Conservation (phyloP, 1,140 invertebrate genomes). For the Melipona quadrifasciata region DNA sequence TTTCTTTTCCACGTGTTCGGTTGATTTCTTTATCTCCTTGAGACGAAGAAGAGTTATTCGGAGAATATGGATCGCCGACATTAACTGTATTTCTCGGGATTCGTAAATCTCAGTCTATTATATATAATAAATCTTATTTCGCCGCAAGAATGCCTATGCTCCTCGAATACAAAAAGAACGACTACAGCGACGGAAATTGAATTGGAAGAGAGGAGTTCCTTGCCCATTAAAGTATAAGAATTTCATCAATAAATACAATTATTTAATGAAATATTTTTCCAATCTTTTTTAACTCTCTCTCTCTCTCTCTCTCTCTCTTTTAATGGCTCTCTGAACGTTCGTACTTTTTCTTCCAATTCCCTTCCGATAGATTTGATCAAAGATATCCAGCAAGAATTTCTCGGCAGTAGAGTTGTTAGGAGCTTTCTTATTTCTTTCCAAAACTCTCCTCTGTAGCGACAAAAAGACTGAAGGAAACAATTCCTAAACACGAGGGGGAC, state of each 20-base stretch:
- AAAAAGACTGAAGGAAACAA: neutral
- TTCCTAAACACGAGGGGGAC: neutral
- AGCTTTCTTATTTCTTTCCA: neutral
- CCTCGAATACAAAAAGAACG: neutral
- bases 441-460: neutral
- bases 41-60: slow-evolving; percentile 18
- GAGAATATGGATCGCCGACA: slow-evolving; percentile 30
- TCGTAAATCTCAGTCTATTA: slow-evolving; percentile 26
- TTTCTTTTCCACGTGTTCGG: slow-evolving; percentile 25
- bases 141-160: neutral
- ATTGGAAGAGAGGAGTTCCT: neutral
- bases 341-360: neutral
- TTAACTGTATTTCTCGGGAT: slow-evolving; percentile 29
- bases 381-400: neutral
- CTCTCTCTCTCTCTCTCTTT: neutral
- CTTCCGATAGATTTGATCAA: slow-evolving; percentile 14
- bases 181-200: neutral
- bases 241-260: neutral
- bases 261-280: neutral
- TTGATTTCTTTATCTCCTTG: slow-evolving; percentile 33
- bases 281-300: neutral
- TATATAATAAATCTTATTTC: slow-evolving; percentile 26
- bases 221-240: neutral
- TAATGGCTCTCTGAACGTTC: neutral
- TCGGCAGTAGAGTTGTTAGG: neutral